phyloP scores from a whole-genome alignment of 53 echinoderm and acorn worm species.

The Antedon mediterranea region DNA sequence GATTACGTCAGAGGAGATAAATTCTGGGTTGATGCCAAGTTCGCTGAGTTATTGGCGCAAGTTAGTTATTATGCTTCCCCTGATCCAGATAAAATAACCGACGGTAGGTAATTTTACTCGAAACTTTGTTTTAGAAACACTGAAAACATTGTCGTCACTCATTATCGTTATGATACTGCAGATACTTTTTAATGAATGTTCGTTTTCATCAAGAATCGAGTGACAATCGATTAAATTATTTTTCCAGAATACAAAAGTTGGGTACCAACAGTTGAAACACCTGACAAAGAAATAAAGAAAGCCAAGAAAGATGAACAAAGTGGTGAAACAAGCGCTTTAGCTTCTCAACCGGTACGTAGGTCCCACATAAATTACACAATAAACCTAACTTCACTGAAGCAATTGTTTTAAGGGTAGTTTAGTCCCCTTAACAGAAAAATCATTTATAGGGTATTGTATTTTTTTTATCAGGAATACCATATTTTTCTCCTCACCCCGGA shows the following conservation, averaged over 20 bases:
- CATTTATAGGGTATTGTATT: no score
- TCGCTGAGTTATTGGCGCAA: slow-evolving; percentile 74
- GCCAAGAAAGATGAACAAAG: not conserved
- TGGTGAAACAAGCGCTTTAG: no score
- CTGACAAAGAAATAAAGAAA: slow-evolving; percentile 27
- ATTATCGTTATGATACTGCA: not conserved
- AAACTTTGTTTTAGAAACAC: not conserved
- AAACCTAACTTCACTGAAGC: no score
- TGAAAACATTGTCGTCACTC: no score
- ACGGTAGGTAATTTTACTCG: slow-evolving; percentile 65
- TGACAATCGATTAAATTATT: not conserved
- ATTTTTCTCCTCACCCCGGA: no score
- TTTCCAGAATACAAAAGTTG: slow-evolving; percentile 67
- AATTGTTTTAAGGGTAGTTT: no score
- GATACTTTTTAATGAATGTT: not conserved
- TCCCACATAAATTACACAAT: not conserved
- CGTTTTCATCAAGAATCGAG: not conserved
- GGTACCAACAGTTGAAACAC: slow-evolving; percentile 59
- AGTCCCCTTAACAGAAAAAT: no score
- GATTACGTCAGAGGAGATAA: slow-evolving; percentile 84
- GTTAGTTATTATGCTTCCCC: slow-evolving; percentile 65
- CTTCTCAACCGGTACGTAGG: not conserved
- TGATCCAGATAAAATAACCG: slow-evolving; percentile 54
- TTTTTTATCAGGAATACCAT: no score
- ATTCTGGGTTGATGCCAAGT: slow-evolving; percentile 81